Evolutionary conservation across 2,888 invertebrate species (phyloP).

Genomic region (Orthosia gracilis): DNA sequence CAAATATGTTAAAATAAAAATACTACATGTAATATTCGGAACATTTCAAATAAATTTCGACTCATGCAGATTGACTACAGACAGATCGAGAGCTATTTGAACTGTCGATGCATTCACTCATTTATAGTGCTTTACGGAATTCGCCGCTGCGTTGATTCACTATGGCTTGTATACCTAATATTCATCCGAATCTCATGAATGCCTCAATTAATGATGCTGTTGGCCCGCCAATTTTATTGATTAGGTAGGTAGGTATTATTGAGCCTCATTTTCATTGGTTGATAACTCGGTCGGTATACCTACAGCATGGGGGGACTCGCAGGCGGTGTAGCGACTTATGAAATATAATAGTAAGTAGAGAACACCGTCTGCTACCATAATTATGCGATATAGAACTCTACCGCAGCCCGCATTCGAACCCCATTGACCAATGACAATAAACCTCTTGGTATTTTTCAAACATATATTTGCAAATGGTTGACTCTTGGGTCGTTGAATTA

Average conservation of each 20-base stretch:
- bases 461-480: not conserved
- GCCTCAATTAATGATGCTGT: conserved; percentile 5
- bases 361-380: too few species aligned
- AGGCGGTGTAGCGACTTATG: not conserved
- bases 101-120: not conserved
- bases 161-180: conserved; percentile 20
- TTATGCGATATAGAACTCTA: not conserved
- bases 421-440: not conserved
- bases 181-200: conserved; percentile 9
- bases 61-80: not conserved
- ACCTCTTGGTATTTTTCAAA: not conserved
- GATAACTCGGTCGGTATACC: not conserved
- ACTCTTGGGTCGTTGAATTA: not conserved
- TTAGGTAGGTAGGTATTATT: not conserved
- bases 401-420: not conserved
- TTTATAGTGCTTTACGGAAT: conserved; percentile 10
- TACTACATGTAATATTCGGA: not conserved
- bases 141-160: not conserved
- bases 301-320: not conserved
- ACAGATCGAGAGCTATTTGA: not conserved
- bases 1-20: not conserved
- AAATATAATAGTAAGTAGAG: too few species aligned
- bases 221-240: conserved; percentile 3
- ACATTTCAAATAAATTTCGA: conserved; percentile 1
- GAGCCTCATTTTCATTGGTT: not conserved